Percentiles rank a stretch among this genome's conserved stretches.
Evolutionary conservation across 2,888 invertebrate genomes (phyloP).

Genomic region (Poecilus cupreus): DNA sequence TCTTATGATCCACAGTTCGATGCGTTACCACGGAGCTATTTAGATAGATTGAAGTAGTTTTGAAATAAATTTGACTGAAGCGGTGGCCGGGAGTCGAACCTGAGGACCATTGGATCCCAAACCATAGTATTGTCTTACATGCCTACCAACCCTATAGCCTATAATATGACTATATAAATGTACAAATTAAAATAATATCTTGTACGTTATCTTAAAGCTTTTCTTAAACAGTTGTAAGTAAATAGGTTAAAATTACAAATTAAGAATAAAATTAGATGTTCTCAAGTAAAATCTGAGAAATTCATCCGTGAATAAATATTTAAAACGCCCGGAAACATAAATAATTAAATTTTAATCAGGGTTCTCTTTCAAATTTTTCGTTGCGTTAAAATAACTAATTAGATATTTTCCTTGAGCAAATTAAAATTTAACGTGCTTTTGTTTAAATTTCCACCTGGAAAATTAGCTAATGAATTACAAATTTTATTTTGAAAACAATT

Average conservation of each 20-base stretch:
- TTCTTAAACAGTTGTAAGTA: neutral
- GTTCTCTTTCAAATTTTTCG: neutral
- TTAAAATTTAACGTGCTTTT: constrained; percentile 12
- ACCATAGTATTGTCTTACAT: too few species aligned
- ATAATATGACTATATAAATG: too few species aligned
- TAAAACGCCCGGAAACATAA: neutral
- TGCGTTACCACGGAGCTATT: too few species aligned
- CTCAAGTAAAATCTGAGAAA: neutral
- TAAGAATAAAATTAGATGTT: neutral
- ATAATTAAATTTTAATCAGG: constrained; percentile 18
- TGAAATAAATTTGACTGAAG: too few species aligned
- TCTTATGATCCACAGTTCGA: too few species aligned
- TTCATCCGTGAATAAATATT: neutral
- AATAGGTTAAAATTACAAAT: neutral
- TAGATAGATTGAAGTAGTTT: too few species aligned
- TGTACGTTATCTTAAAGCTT: too few species aligned
- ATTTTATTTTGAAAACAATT: constrained; percentile 6
- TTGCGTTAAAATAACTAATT: neutral
- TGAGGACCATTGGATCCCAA: too few species aligned
- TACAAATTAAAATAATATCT: too few species aligned
- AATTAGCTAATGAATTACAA: neutral
- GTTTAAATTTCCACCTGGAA: neutral
- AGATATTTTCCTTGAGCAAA: neutral
- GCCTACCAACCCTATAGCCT: too few species aligned
- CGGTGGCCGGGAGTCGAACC: too few species aligned